phyloP scores from a whole-genome alignment of 2,113 vertebrate species.

The Smithornis capensis region DNA sequence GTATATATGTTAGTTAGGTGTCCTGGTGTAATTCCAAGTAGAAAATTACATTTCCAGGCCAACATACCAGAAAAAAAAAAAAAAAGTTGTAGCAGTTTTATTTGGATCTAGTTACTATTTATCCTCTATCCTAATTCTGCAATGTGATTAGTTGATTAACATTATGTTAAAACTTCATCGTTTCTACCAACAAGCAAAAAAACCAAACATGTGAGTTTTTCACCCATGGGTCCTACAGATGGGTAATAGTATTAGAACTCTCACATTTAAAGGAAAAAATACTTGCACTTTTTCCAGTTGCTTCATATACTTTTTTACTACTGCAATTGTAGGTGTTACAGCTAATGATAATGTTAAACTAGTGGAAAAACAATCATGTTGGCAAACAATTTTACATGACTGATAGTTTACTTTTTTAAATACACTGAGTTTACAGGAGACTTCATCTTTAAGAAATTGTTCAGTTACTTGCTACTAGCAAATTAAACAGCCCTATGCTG shows the following conservation, averaged over 20 bases:
- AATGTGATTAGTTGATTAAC: background rate
- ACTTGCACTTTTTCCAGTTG: background rate
- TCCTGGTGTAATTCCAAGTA: background rate
- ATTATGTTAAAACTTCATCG: background rate
- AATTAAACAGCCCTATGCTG: background rate
- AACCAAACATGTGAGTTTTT: background rate
- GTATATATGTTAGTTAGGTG: background rate
- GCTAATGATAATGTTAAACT: background rate
- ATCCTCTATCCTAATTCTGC: background rate
- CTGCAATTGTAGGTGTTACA: background rate
- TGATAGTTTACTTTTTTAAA: background rate
- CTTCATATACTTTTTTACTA: background rate
- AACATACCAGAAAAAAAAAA: background rate
- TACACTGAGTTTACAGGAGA: background rate
- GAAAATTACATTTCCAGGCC: background rate
- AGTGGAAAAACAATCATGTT: background rate
- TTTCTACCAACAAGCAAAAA: background rate
- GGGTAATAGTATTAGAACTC: background rate
- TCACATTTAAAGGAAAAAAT: background rate
- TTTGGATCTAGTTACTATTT: background rate
- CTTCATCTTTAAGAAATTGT: background rate
- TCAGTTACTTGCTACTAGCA: background rate
- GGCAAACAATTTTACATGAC: background rate
- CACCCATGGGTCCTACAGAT: background rate
- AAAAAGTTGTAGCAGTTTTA: background rate